Evolutionary conservation across 2,888 invertebrate genomes (phyloP).

Genomic region (Drosophila tanythrix): DNA sequence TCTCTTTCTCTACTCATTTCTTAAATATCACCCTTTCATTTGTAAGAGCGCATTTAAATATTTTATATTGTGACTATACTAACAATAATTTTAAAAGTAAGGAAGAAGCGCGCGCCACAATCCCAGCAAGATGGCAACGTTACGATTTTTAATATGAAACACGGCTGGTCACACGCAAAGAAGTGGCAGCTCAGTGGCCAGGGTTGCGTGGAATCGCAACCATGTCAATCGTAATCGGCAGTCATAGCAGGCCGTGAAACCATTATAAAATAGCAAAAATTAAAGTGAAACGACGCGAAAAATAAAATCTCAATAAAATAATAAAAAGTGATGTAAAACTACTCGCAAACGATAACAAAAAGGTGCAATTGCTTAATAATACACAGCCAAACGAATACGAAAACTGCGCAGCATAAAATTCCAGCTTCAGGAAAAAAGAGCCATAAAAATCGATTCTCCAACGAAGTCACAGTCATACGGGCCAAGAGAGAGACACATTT

Average conservation of each 20-base stretch:
- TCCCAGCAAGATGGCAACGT: slow-evolving; percentile 18
- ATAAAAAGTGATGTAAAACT: slow-evolving; percentile 34
- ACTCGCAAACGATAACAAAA: slow-evolving; percentile 50
- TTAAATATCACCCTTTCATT: too few relatives aligned
- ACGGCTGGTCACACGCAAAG: slow-evolving; percentile 20
- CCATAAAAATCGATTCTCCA: slow-evolving; percentile 83
- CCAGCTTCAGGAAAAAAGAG: slow-evolving; percentile 61
- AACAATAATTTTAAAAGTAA: neutral
- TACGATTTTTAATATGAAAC: accelerated
- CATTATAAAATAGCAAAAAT: slow-evolving; percentile 72
- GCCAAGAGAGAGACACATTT: slow-evolving; percentile 58
- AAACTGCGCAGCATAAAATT: slow-evolving; percentile 41
- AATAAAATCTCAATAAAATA: slow-evolving; percentile 37
- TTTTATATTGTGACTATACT: neutral
- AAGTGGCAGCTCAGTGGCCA: slow-evolving; percentile 22
- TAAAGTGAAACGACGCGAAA: slow-evolving; percentile 69
- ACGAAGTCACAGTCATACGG: slow-evolving; percentile 68
- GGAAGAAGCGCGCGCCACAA: neutral
- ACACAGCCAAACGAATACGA: slow-evolving; percentile 19
- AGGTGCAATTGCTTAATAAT: slow-evolving; percentile 41
- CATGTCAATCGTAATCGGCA: slow-evolving; percentile 52
- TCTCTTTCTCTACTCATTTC: neutral
- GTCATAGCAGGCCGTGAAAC: slow-evolving; percentile 66
- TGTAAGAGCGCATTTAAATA: neutral
- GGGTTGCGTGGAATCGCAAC: slow-evolving; percentile 29